Conservation (phyloP, 64 coral and sea anemone genomes). For the Stichodactyla helianthus region DNA sequence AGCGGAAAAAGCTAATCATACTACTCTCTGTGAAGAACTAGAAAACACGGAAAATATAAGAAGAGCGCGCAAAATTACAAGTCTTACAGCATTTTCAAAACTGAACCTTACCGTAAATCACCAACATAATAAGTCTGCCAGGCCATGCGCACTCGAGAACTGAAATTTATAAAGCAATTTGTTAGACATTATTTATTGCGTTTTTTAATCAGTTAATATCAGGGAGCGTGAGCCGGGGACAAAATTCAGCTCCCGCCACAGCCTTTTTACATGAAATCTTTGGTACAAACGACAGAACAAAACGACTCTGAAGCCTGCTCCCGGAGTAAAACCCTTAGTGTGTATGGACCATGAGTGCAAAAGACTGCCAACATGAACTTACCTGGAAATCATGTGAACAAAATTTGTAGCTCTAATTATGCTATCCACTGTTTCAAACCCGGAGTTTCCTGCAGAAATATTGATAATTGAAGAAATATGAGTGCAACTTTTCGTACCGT, state of each 20-base stretch:
- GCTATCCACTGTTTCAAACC: slow-evolving; percentile 83
- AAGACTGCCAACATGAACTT: background rate
- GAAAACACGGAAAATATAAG: background rate
- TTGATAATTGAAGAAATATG: too few species aligned
- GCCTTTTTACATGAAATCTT: too few species aligned
- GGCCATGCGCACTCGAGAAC: slow-evolving; percentile 83
- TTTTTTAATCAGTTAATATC: background rate
- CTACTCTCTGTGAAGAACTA: too few species aligned
- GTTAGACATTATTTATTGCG: background rate
- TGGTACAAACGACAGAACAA: too few species aligned
- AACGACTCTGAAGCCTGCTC: background rate
- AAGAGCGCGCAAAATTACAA: background rate
- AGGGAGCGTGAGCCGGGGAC: background rate
- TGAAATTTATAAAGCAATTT: background rate
- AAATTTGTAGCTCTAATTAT: slow-evolving; percentile 94
- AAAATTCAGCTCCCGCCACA: background rate
- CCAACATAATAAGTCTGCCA: slow-evolving; percentile 98
- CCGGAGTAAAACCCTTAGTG: too few species aligned
- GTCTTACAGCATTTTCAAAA: background rate
- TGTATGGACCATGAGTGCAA: background rate
- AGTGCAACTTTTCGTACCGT: too few species aligned
- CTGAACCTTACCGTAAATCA: slow-evolving; percentile 68
- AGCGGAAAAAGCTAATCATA: background rate
- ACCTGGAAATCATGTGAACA: slow-evolving; percentile 90
- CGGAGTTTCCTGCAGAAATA: slow-evolving; percentile 77